Conservation (phyloP, 2,888 invertebrate genomes). For the Lathronympha strigana region DNA sequence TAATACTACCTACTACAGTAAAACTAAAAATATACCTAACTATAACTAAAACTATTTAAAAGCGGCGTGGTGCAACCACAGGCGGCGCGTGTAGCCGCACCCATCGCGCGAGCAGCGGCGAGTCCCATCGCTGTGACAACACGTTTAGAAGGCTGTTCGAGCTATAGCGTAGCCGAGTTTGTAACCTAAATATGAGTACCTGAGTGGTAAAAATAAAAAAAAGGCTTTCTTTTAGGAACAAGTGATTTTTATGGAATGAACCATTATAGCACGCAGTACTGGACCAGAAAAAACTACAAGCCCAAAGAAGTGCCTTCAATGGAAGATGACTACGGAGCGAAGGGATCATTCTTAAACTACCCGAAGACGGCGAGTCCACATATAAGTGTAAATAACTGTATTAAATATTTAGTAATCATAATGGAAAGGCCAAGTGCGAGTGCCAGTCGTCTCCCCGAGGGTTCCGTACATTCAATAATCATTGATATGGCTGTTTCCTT, state of each 20-base stretch:
- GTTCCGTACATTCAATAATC: no score
- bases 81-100: no score
- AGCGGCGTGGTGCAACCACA: no score
- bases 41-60: no score
- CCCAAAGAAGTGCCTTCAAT: slow-evolving; percentile 61
- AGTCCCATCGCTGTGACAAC: no score
- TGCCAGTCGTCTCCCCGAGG: neutral
- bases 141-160: no score
- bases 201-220: neutral
- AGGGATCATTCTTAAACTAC: slow-evolving; percentile 54
- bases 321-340: slow-evolving; percentile 64
- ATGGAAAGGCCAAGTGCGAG: neutral
- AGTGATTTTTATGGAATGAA: slow-evolving; percentile 73
- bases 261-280: slow-evolving; percentile 65
- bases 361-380: slow-evolving; percentile 54
- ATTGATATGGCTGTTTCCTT: no score
- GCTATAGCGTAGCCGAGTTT: no score
- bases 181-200: no score
- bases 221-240: slow-evolving; percentile 56
- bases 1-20: no score
- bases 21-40: no score
- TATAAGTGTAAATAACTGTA: slow-evolving; percentile 59
- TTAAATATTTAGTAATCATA: neutral
- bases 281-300: slow-evolving; percentile 51
- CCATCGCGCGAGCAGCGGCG: no score